phyloP scores from a whole-genome alignment of 2,113 vertebrate genomes.

The Xerus inauris region DNA sequence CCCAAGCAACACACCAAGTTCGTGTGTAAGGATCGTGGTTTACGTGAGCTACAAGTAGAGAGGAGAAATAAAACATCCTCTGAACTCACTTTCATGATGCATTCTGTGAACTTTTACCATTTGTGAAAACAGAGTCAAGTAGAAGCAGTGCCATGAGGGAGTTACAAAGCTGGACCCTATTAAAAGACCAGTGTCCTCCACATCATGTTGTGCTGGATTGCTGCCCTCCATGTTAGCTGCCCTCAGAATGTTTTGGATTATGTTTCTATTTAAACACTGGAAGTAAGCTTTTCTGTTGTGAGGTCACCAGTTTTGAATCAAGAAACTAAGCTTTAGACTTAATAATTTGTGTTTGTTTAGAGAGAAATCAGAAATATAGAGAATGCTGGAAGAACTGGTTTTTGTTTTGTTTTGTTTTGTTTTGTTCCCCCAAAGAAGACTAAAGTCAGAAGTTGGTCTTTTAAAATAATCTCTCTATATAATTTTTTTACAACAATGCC shows the following conservation, averaged over 20 bases:
- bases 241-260: not conserved
- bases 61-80: not conserved
- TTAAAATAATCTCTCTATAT: constrained; percentile 24
- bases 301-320: not conserved
- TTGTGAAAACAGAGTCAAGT: not conserved
- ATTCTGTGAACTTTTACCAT: not conserved
- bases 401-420: not conserved
- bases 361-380: constrained; percentile 16
- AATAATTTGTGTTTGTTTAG: constrained; percentile 2
- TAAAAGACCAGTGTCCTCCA: not conserved
- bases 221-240: not conserved
- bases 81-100: not conserved
- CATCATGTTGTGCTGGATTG: not conserved
- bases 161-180: not conserved
- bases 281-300: not conserved
- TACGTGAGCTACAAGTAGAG: not conserved
- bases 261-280: not conserved
- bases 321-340: not conserved
- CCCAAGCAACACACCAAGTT: not conserved
- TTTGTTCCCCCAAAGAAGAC: not conserved
- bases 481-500: not conserved
- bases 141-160: not conserved
- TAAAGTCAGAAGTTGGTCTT: constrained; percentile 4
- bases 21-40: not conserved
- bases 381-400: not conserved